Base-by-base conservation (phyloP, 2,888 invertebrate species). In the Hoplodrina ambigua region DNA sequence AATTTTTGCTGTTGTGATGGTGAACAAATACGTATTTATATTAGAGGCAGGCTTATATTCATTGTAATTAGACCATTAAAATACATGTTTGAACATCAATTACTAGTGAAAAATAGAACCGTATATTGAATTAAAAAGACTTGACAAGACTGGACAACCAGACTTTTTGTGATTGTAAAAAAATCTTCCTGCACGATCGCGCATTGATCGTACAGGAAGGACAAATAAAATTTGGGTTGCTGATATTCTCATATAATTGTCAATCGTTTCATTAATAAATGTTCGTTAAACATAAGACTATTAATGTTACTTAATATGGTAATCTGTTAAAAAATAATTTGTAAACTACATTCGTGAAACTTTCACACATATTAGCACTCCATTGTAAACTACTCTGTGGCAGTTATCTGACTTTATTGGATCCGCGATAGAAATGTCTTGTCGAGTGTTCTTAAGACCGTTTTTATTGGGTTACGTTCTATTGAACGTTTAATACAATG, bases 341-440 rank as follows among this genome's bases (percentile, higher is more conserved):
- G 11, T 25, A 64, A 6, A 52, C 2, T 44, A 44, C 0, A 1
- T 13, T 67, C 15, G 1, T 13, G 4, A 2, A 13, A 44, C 33
- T 52, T 10, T 25, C 11, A 1, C 11, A n/a, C 15, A 53, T 25
- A 49, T 61, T 53, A 59, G 15, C 37, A 66, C 41, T 78, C 65
- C 66, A 81, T 59, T 70, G 10, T 13, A 0, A 33, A 30, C 17
- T 60, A n/a, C 15, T 64, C 81, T 20, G 25, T 81, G 54, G 11
- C 33, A 30, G 8, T 13, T 20, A 59, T 37, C 66, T 72, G 64
- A 70, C 72, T 78, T 75, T 74, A 72, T 71, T 78, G 83, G 58
- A 78, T 74, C 49, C 46, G 37, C 63, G 50, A 75, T 63, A 85
- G 65, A 74, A 80, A 79, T 71, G 70, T 75, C 50, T 72, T 69